A percentile compares a stretch with the other conserved stretches of the same genome.
These are phyloP conservation scores for Holacanthus passer DNA, from an alignment of 2,113 vertebrate species.

Conservation along the genomic window DNA sequence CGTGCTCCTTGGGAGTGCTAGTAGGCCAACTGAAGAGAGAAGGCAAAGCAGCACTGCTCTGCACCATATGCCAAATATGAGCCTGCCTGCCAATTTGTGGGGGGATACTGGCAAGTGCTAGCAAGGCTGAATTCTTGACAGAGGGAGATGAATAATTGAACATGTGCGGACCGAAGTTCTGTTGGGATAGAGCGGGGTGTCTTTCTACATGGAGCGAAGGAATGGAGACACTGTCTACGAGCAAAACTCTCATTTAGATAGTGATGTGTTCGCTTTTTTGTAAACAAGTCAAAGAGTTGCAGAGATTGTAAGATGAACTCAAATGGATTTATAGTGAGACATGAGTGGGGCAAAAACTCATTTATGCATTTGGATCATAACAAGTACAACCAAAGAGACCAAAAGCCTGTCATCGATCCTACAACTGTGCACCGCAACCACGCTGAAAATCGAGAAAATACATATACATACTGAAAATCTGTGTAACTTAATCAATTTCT, in stretches of 20 bases:
- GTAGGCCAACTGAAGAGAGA: slow-evolving; percentile 75
- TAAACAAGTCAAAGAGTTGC: slow-evolving; percentile 72
- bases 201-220: slow-evolving; percentile 56
- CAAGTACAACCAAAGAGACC: neutral
- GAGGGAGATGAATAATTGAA: slow-evolving; percentile 84
- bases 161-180: slow-evolving; percentile 74
- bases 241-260: slow-evolving; percentile 69
- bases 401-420: slow-evolving; percentile 11
- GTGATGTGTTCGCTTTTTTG: slow-evolving; percentile 49
- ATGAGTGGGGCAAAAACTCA: slow-evolving; percentile 14
- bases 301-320: slow-evolving; percentile 47
- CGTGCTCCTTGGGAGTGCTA: slow-evolving; percentile 64
- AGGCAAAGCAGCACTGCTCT: slow-evolving; percentile 70
- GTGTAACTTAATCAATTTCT: neutral
- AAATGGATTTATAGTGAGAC: slow-evolving; percentile 34
- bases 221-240: slow-evolving; percentile 60
- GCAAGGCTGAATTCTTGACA: slow-evolving; percentile 82
- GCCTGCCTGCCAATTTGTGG: slow-evolving; percentile 81
- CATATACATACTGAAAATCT: neutral
- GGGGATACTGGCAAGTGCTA: slow-evolving; percentile 78
- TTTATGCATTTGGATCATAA: slow-evolving; percentile 40
- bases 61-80: slow-evolving; percentile 80
- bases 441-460: slow-evolving; percentile 1
- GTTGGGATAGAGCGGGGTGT: slow-evolving; percentile 65
- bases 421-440: neutral